phyloP scores from a whole-genome alignment of 2,113 vertebrate species.

The Stictonetta naevosa region DNA sequence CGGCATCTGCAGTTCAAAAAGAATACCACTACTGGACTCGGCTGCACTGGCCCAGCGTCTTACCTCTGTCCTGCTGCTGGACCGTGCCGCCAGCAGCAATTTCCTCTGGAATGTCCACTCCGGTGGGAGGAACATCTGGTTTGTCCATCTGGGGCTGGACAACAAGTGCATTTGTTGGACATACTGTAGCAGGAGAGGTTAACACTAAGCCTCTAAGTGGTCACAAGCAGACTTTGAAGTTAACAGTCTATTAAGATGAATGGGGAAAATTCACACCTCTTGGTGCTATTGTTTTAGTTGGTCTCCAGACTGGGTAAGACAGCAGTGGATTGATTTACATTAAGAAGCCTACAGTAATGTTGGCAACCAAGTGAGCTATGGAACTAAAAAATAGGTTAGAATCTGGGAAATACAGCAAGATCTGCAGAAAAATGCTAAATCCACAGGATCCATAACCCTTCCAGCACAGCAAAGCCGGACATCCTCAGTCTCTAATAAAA shows the following conservation, averaged over 20 bases:
- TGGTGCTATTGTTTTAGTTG: background rate
- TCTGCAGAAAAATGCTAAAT: background rate
- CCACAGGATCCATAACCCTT: background rate
- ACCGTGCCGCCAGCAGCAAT: background rate
- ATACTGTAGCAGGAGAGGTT: background rate
- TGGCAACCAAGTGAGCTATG: background rate
- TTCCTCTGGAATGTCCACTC: background rate
- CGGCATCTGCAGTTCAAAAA: background rate
- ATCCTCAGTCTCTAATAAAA: background rate
- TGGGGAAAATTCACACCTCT: slow-evolving; percentile 2
- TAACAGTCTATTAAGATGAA: background rate
- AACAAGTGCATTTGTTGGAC: background rate
- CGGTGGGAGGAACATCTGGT: background rate
- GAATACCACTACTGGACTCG: background rate
- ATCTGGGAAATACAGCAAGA: background rate
- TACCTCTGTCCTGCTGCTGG: background rate
- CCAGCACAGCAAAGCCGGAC: background rate
- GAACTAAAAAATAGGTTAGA: background rate
- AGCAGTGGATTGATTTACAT: background rate
- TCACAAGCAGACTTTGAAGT: background rate
- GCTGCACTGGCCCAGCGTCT: background rate
- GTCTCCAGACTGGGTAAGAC: background rate
- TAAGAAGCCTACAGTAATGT: background rate
- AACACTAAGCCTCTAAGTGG: background rate
- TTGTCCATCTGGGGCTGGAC: background rate